Conservation (phyloP, 2,888 invertebrate genomes). For the Harpalus rufipes region DNA sequence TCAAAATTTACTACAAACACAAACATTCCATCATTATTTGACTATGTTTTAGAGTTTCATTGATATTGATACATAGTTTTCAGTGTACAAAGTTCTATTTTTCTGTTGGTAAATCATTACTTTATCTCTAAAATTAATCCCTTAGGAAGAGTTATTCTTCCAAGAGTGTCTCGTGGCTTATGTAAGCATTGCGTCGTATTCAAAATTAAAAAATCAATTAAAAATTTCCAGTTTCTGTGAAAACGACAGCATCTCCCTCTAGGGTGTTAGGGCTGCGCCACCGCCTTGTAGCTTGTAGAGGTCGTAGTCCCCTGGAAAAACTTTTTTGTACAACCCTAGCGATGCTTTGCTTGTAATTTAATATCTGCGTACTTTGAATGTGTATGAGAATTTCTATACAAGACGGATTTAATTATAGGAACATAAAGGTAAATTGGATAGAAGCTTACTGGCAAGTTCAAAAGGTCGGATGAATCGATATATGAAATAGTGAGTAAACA, state of each 20-base stretch:
- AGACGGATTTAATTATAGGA: constrained; percentile 45
- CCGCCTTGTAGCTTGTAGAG: background rate
- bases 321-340: constrained; percentile 8
- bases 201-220: constrained; percentile 46
- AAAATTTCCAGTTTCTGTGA: constrained; percentile 13
- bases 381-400: constrained; percentile 32
- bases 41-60: no score
- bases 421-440: constrained; percentile 42
- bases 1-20: no score
- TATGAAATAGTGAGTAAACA: background rate
- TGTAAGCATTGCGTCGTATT: constrained; percentile 29
- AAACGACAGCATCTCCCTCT: constrained; percentile 21
- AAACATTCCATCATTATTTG: no score
- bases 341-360: background rate
- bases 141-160: background rate
- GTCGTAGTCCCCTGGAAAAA: background rate
- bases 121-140: constrained; percentile 21
- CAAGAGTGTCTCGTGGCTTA: background rate
- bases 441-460: constrained; percentile 19
- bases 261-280: background rate
- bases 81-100: background rate
- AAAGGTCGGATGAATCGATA: constrained; percentile 33
- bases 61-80: no score
- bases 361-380: constrained; percentile 33
- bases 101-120: constrained; percentile 10